These are phyloP conservation scores for Coregonus sp. DNA, from an alignment of 2,797 vertebrate species.

Conservation along the genomic window DNA sequence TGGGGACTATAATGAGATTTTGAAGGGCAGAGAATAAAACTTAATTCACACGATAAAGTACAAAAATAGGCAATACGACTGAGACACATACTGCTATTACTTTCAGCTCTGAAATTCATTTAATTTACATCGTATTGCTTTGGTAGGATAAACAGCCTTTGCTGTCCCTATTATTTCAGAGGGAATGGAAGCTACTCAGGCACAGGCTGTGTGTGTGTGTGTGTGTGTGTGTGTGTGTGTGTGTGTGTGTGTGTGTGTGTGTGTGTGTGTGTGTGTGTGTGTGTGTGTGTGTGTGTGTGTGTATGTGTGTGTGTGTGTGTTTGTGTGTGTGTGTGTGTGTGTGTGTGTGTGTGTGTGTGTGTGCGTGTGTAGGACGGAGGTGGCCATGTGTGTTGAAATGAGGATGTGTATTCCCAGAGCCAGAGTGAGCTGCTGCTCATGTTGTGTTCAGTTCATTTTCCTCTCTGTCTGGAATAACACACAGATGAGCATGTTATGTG, in stretches of 20 bases:
- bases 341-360: background rate
- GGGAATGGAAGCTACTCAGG: slow-evolving; percentile 11
- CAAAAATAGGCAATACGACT: slow-evolving; percentile 7
- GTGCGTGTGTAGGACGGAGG: background rate
- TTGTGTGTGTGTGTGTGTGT: too few relatives aligned
- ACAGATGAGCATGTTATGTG: too few relatives aligned
- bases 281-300: background rate
- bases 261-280: background rate
- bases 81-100: slow-evolving; percentile 12
- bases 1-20: slow-evolving; percentile 15
- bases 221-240: background rate
- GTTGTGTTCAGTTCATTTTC: background rate
- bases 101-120: slow-evolving; percentile 19
- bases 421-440: background rate
- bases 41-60: slow-evolving; percentile 18
- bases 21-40: slow-evolving; percentile 22
- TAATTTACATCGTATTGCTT: slow-evolving; percentile 16
- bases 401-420: background rate
- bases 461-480: background rate
- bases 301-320: background rate
- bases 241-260: background rate
- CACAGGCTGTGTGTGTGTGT: background rate
- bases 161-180: slow-evolving; percentile 25
- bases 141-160: slow-evolving; percentile 9
- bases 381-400: slow-evolving; percentile 24